Base-by-base conservation (phyloP, 1,140 invertebrate genomes). In the Papilio dardanus region DNA sequence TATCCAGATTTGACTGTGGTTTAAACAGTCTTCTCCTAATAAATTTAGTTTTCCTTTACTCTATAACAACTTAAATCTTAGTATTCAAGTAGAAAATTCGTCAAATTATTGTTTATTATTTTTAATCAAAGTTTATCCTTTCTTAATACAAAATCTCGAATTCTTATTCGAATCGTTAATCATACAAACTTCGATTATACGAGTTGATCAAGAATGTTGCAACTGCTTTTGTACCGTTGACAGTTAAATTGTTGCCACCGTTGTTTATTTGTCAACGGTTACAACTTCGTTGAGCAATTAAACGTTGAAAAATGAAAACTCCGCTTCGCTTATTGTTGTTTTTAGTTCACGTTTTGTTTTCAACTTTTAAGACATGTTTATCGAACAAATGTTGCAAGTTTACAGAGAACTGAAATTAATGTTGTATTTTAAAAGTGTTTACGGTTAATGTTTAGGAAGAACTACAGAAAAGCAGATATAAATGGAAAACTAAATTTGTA, bases 261-360 rank as follows among this genome's bases (percentile, higher is more conserved):
- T 58, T 58, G 54, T 58, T 58, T 58, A 58, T 58, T 58, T 58
- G 54, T 58, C 54, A 30, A 58, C 54, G 24, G 54, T 58, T 58
- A 58, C n/a, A n/a, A n/a, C 54, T 58, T 58, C 54, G 54, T 58
- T 58, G 21, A 58, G 54, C 54, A 58, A 58, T 58, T 28, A 58
- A 58, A 58, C 54, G 54, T 58, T 58, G 54, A 58, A 58, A 28
- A 58, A 58, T 58, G 54, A 58, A 58, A 58, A 58, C 54, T 14
- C 54, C 12, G 8, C 54, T 21, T 58, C 30, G n/a, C 54, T 58
- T 58, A 28, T 58, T 58, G 21, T 58, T 50, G 46, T 50, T 50
- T 24, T 28, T 58, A 16, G 21, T 58, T 54, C 12, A 10, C 50
- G 7, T 54, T 54, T 58, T 58, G 54, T 58, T 24, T 4, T 28